A percentile compares a stretch with the other conserved stretches of the same genome.
Evolutionary conservation across 1,140 invertebrate genomes (phyloP).

Genomic region (Drosophila chauvacae): DNA sequence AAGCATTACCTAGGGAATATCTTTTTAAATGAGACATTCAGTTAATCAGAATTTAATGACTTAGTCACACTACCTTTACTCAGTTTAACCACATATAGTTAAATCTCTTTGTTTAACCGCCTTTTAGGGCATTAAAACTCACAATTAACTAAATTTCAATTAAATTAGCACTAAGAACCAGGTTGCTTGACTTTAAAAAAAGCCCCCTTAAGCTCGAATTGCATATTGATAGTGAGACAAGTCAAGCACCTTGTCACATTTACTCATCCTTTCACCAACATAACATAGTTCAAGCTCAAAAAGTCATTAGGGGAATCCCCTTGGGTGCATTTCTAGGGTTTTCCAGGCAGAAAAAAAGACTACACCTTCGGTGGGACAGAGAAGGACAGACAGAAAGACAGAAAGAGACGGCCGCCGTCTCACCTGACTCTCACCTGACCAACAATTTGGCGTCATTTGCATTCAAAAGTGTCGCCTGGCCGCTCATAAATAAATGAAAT

Average conservation of each 20-base stretch:
- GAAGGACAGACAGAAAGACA: background rate
- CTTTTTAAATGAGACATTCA: background rate
- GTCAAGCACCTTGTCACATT: background rate
- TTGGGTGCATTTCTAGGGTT: slow-evolving; percentile 12
- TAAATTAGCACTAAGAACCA: no score
- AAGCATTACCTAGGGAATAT: background rate
- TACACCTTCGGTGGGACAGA: background rate
- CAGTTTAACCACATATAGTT: background rate
- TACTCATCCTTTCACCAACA: background rate
- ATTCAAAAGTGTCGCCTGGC: slow-evolving; percentile 60
- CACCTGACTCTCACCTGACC: slow-evolving; percentile 20
- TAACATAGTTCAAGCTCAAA: background rate
- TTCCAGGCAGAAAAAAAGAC: background rate
- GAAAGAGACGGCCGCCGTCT: background rate
- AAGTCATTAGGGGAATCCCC: background rate
- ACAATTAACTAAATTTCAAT: background rate
- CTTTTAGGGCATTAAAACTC: background rate
- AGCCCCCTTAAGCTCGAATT: background rate
- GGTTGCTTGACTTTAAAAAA: background rate
- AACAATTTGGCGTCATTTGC: slow-evolving; percentile 67
- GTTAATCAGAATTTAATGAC: no score
- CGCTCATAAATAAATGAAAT: slow-evolving; percentile 73
- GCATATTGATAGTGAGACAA: background rate
- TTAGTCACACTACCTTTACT: background rate
- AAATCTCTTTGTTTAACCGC: background rate